These are phyloP conservation scores for Paramuricea clavata DNA, from an alignment of 92 coral and sea anemone species.

Conservation along the genomic window DNA sequence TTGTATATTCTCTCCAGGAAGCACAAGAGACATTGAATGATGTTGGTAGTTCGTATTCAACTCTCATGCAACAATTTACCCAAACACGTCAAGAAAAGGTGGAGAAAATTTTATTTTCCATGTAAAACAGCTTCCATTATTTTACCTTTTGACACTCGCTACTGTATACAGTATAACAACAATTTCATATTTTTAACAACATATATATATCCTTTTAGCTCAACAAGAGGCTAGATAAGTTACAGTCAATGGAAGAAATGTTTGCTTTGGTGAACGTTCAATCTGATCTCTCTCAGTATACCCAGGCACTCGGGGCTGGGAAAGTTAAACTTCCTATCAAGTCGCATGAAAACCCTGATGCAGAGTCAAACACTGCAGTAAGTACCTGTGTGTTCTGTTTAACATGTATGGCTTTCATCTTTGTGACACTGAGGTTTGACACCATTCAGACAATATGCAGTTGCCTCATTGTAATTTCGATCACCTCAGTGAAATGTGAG, in stretches of 20 bases:
- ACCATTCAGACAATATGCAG: too few relatives aligned
- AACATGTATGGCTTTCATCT: too few relatives aligned
- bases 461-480: too few relatives aligned
- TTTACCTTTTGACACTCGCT: too few relatives aligned
- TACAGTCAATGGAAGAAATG: constrained; percentile 75
- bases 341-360: constrained; percentile 77
- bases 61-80: constrained; percentile 77
- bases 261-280: constrained; percentile 75
- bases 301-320: constrained; percentile 74
- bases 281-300: constrained; percentile 72
- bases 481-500: too few relatives aligned
- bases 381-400: too few relatives aligned
- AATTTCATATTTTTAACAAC: too few relatives aligned
- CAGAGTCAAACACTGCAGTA: constrained; percentile 68
- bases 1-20: constrained; percentile 66
- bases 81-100: constrained; percentile 84
- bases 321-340: constrained; percentile 51
- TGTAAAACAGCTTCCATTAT: too few relatives aligned
- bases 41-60: constrained; percentile 71
- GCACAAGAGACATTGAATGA: constrained; percentile 81
- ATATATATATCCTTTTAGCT: too few relatives aligned
- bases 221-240: constrained; percentile 69
- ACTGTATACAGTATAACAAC: too few relatives aligned
- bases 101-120: background rate
- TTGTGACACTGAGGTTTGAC: too few relatives aligned